Conservation (phyloP, 1,140 invertebrate genomes). For the Halesus radiatus region DNA sequence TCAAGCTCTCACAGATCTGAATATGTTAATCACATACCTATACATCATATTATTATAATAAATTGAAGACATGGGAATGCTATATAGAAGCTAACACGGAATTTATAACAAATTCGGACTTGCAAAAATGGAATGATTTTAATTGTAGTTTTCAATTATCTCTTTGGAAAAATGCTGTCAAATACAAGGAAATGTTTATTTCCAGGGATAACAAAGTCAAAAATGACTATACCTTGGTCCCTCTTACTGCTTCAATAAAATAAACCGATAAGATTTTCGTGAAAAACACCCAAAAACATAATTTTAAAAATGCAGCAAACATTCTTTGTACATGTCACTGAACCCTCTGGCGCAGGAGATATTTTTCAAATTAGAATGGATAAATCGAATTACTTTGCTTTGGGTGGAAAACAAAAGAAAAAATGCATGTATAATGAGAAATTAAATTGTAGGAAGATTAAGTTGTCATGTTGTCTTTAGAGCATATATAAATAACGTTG, state of each 20-base stretch:
- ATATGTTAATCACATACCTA: no score
- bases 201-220: background rate
- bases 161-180: background rate
- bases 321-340: background rate
- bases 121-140: background rate
- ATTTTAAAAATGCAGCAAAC: background rate
- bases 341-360: background rate
- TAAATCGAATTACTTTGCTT: background rate
- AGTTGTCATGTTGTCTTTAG: slow-evolving; percentile 29
- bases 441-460: background rate
- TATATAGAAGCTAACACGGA: no score
- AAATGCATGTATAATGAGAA: background rate
- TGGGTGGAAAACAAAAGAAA: background rate
- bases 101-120: background rate
- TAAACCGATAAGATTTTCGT: background rate
- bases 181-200: background rate
- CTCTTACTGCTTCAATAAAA: background rate
- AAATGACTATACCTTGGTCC: background rate
- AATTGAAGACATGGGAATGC: no score
- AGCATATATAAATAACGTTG: slow-evolving; percentile 39
- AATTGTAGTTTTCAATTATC: background rate
- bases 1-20: no score
- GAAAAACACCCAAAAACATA: background rate
- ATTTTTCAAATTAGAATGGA: background rate
- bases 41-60: no score